Evolutionary conservation across 2,888 invertebrate genomes (phyloP).

Genomic region (Epirrhoe alternata): DNA sequence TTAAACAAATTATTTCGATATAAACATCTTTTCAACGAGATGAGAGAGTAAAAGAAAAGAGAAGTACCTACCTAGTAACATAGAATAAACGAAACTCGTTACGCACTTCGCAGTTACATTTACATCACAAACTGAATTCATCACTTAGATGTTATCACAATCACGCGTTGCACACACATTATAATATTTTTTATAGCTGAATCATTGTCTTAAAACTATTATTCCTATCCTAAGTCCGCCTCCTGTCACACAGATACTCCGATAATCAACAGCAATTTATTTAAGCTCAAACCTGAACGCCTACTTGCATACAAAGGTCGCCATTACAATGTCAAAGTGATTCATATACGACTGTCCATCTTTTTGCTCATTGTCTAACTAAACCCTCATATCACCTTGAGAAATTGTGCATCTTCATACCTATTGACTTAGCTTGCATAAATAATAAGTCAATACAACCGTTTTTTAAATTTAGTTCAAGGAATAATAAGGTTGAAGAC

Average conservation of each 20-base stretch:
- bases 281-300: constrained; percentile 57
- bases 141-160: too few relatives aligned
- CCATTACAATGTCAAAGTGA: constrained; percentile 60
- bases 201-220: background rate
- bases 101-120: too few relatives aligned
- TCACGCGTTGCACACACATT: too few relatives aligned
- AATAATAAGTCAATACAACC: background rate
- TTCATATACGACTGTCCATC: constrained; percentile 49
- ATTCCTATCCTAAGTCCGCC: constrained; percentile 9
- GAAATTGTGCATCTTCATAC: background rate
- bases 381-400: constrained; percentile 37
- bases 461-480: background rate
- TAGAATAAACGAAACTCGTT: too few relatives aligned
- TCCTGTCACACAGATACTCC: constrained; percentile 10
- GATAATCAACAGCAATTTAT: constrained; percentile 42
- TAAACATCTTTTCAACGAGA: background rate
- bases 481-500: background rate
- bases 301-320: constrained; percentile 54
- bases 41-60: background rate
- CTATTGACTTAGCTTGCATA: background rate
- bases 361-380: constrained; percentile 41
- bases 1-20: background rate
- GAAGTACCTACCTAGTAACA: too few relatives aligned
- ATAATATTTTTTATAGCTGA: too few relatives aligned
- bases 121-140: too few relatives aligned